These are phyloP conservation scores for Bombus sylvicola DNA, from an alignment of 1,140 invertebrate species.

Conservation along the genomic window DNA sequence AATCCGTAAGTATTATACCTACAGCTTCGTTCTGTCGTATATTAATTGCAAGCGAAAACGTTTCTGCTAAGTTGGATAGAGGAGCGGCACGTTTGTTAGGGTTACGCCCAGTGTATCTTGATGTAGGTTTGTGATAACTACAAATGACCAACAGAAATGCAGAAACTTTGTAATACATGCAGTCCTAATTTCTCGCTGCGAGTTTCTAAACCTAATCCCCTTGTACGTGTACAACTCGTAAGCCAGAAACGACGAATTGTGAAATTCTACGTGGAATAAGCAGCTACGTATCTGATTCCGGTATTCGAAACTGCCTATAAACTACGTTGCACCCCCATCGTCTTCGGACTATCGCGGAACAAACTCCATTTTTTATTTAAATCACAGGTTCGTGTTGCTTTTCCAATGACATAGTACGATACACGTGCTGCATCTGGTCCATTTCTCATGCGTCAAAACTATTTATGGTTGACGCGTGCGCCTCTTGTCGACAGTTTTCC, in stretches of 20 bases:
- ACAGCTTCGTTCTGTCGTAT: neutral
- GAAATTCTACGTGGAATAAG: neutral
- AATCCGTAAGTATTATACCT: neutral
- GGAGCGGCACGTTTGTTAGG: neutral
- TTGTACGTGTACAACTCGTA: neutral
- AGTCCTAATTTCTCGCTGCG: no score
- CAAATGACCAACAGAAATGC: neutral
- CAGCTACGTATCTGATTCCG: neutral
- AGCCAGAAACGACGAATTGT: neutral
- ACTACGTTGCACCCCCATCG: neutral
- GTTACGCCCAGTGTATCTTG: neutral
- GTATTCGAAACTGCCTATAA: neutral
- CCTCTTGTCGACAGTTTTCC: conserved; percentile 65
- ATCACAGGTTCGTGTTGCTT: conserved; percentile 19
- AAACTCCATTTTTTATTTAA: conserved; percentile 38
- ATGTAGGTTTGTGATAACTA: conserved; percentile 1
- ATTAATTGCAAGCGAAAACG: neutral
- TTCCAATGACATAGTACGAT: conserved; percentile 37
- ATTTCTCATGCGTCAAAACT: conserved; percentile 71
- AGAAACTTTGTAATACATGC: neutral
- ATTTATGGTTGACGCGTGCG: conserved; percentile 64
- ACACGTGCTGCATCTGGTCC: conserved; percentile 52
- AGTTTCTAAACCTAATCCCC: neutral
- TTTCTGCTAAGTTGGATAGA: neutral
- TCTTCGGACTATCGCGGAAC: neutral